Evolutionary conservation across 2,888 invertebrate species (phyloP).

Genomic region (Homarus gammarus): DNA sequence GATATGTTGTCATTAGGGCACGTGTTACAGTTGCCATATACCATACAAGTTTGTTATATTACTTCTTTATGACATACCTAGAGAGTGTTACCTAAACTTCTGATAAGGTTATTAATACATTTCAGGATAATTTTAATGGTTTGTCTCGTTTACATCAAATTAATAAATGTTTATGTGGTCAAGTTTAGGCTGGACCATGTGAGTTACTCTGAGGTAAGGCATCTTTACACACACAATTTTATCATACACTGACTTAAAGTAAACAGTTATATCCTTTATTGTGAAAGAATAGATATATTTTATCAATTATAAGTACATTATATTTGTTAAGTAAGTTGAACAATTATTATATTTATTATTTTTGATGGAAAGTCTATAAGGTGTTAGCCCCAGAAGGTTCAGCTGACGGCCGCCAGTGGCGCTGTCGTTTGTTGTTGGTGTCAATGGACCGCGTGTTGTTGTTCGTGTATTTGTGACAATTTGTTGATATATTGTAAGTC

Average conservation of each 20-base stretch:
- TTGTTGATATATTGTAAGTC: conserved; percentile 56
- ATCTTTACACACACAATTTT: not conserved
- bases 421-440: conserved; percentile 51
- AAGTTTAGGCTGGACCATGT: not conserved
- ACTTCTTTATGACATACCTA: too few relatives aligned
- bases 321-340: not conserved
- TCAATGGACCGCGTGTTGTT: conserved; percentile 44
- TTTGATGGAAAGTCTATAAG: not conserved
- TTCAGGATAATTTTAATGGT: too few relatives aligned
- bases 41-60: not conserved
- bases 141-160: too few relatives aligned
- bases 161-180: not conserved
- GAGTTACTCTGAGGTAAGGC: not conserved
- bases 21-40: not conserved
- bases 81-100: too few relatives aligned
- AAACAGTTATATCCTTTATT: not conserved
- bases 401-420: conserved; percentile 27
- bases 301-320: not conserved
- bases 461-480: conserved; percentile 26
- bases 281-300: not conserved
- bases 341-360: not conserved
- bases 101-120: too few relatives aligned
- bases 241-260: not conserved
- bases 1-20: too few relatives aligned
- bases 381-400: not conserved